A percentile compares a stretch with the other conserved stretches of the same genome.
Evolutionary conservation across 2,888 invertebrate genomes (phyloP).

Genomic region (Pegoplata infirma): DNA sequence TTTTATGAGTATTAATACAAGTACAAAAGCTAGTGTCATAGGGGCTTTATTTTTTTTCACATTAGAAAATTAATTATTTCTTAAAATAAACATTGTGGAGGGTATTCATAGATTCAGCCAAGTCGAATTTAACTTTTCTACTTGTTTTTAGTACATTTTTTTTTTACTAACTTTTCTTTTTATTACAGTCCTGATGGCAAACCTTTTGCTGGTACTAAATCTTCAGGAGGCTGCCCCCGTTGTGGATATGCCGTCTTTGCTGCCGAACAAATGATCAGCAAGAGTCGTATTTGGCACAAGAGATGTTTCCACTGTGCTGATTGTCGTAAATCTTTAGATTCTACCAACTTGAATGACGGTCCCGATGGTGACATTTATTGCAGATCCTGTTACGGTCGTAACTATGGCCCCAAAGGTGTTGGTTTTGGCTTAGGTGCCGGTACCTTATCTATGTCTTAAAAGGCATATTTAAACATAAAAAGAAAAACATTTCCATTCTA

Average conservation of each 20-base stretch:
- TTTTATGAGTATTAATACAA: too few relatives aligned
- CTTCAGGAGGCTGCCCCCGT: conserved; percentile 89
- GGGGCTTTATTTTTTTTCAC: too few relatives aligned
- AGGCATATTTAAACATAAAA: conserved; percentile 2
- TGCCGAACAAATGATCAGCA: conserved; percentile 98
- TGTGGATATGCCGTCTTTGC: conserved; percentile 96
- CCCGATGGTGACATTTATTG: conserved; percentile 97
- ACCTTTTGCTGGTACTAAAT: conserved; percentile 86
- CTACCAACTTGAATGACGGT: conserved; percentile 93
- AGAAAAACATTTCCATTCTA: conserved; percentile 57
- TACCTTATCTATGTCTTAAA: conserved; percentile 90
- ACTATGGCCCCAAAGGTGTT: conserved; percentile 92
- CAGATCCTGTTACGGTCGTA: conserved; percentile 91
- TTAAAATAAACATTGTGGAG: not conserved
- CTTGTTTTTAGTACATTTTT: too few relatives aligned
- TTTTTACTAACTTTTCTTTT: too few relatives aligned
- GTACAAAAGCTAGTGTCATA: too few relatives aligned
- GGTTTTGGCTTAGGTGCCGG: conserved; percentile 95
- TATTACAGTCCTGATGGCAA: conserved; percentile 83
- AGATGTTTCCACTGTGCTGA: conserved; percentile 95
- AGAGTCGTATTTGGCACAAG: conserved; percentile 94
- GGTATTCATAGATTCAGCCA: too few relatives aligned
- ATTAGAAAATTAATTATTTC: too few relatives aligned
- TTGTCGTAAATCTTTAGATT: conserved; percentile 92
- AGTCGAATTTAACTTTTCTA: too few relatives aligned